Evolutionary conservation across 2,113 vertebrate species (phyloP), one percentile per base, ranked within the genome.

Genomic region (Camelus dromedarius): DNA sequence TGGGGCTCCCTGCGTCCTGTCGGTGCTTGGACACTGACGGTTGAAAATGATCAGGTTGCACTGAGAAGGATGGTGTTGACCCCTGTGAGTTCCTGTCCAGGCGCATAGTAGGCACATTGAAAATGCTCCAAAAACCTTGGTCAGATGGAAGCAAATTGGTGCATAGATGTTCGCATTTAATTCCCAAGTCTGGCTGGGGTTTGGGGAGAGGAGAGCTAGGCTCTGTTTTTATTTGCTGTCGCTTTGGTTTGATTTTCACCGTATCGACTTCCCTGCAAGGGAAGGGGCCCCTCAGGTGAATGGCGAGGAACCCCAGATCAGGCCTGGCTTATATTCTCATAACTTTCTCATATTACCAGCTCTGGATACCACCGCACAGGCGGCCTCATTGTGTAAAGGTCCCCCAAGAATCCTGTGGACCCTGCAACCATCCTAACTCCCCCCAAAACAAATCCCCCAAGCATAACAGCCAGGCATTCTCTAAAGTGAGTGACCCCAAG

Each of bases 291-390:
- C 56, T 89, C 97, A 97, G 97, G 98, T 97, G 97, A 97, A 62
- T 0, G 89, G 64, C 85, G 93, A 97, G 97, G 95, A 98, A 96
- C 84, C 97, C 96, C 98, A 98, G 98, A 97, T 97, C 95, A 94
- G 95, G 94, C 89, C 98, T 98, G 98, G 97, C 96, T 98, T 98
- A 93, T 72, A 95, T 97, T 98, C 96, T 38, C 95, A 15, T 70
- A 96, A 97, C 97, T 96, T 96, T 96, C 97, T 98, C 98, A 92
- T 80, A 12, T 98, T 97, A 96, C 97, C 12, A 2, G 93, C 89
- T 91, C 96, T 93, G 93, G 96, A 87, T 95, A 52, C 84, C 64
- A 56, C 66, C 0, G 7, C 91, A 97, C 95, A 97, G 97, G 90
- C 93, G 1, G 20, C 91, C 82, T 94, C 90, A 96, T 96, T 98